Evolutionary conservation across 2,888 invertebrate genomes (phyloP), one percentile per base, ranked within the genome.

Genomic region (Drosophila ustulata): DNA sequence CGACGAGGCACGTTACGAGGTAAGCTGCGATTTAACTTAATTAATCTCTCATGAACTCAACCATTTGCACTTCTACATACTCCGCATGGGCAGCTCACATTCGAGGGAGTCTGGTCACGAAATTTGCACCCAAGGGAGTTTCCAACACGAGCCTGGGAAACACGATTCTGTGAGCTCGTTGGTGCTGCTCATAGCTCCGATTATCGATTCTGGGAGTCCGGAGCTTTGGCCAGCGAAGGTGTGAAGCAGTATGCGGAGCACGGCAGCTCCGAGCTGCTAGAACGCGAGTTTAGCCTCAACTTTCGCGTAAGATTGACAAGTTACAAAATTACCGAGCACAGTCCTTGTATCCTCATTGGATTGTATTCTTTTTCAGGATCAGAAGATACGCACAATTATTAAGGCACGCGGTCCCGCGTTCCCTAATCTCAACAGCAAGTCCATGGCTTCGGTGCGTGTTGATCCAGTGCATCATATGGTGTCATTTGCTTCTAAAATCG

Each of bases 1-100:
- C 88, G 98, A 98, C 82, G 98, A 99, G 91, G 99, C 99, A 4
- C 98, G 98, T 92, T 99, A 99, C 92, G 98, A 98, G 93, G 97
- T 96, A 11, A 73, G 50, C 0, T n/a, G 4, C 11, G 7, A 7
- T n/a, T 9, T 4, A 1, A n/a, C 1, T 13, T 5, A 0, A 2
- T 4, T 11, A 4, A 2, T 37, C 2, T 37, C n/a, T 4, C 0
- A 11, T 37, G 9, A 2, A n/a, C 2, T 37, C 18, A 18, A 18
- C 18, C 18, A 18, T 2, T 18, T 18, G 1, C 18, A 18, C 4
- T n/a, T 37, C 4, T 4, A n/a, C 34, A n/a, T 37, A 11, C 34
- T 11, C 11, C 37, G 5, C 11, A 4, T 7, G 3, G 2, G 2
- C 39, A 97, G 97, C 93, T 97, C 9, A 96, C 94, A 80, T 98